These are phyloP conservation scores for Colossoma macropomum DNA, from an alignment of 2,113 vertebrate species.

Conservation along the genomic window DNA sequence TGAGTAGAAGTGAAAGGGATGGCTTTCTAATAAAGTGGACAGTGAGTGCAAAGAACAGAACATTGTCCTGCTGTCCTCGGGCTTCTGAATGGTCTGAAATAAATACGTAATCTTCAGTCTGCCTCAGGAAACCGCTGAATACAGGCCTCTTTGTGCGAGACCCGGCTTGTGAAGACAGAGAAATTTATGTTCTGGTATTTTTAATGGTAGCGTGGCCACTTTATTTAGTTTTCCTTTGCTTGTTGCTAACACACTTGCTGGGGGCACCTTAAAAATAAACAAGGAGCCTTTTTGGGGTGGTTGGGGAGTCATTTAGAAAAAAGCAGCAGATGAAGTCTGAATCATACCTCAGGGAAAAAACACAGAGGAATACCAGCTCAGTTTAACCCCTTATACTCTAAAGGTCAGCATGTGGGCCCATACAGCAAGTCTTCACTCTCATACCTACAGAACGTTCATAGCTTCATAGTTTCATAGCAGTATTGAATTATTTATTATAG, in stretches of 20 bases:
- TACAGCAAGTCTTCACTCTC: not conserved
- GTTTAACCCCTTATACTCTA: no score
- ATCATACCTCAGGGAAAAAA: not conserved
- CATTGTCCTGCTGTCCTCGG: not conserved
- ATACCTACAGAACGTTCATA: not conserved
- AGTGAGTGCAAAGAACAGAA: not conserved
- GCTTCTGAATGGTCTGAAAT: slow-evolving; percentile 23
- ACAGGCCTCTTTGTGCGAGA: not conserved
- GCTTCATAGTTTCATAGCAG: no score
- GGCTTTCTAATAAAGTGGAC: not conserved
- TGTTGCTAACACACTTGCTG: not conserved
- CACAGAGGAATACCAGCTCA: no score
- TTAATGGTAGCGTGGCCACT: slow-evolving; percentile 16
- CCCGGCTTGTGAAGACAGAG: slow-evolving; percentile 12
- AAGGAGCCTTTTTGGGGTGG: no score
- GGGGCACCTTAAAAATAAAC: not conserved
- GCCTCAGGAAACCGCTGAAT: slow-evolving; percentile 10
- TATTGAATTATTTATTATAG: no score
- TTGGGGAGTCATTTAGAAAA: not conserved
- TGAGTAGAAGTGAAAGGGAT: not conserved
- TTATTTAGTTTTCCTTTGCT: not conserved
- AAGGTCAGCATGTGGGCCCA: no score
- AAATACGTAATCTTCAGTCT: not conserved
- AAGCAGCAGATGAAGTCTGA: not conserved
- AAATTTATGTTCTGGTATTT: slow-evolving; percentile 23